These are phyloP conservation scores for Craniophora ligustri DNA, from an alignment of 2,888 invertebrate genomes.

Conservation along the genomic window DNA sequence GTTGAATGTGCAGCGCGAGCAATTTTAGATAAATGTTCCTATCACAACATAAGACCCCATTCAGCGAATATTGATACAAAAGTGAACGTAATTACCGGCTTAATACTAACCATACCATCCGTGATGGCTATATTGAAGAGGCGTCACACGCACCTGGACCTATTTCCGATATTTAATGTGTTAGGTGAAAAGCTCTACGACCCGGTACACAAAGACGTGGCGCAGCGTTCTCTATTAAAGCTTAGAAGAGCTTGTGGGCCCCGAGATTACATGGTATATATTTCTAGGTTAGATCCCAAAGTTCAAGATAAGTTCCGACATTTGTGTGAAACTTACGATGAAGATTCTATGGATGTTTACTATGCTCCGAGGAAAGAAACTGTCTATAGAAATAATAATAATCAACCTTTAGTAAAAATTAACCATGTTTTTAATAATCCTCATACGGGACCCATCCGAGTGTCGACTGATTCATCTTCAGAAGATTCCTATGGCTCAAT, in stretches of 20 bases:
- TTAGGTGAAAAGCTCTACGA: constrained; percentile 88
- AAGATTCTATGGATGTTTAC: constrained; percentile 83
- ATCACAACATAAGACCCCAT: constrained; percentile 86
- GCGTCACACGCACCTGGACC: constrained; percentile 81
- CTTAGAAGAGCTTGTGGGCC: constrained; percentile 91
- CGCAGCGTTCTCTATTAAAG: constrained; percentile 91
- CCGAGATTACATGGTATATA: constrained; percentile 89
- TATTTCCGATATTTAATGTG: constrained; percentile 85
- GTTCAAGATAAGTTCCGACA: constrained; percentile 86
- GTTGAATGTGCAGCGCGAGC: constrained; percentile 91
- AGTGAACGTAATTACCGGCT: constrained; percentile 90
- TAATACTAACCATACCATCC: constrained; percentile 90
- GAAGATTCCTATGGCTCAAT: constrained; percentile 88
- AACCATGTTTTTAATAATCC: constrained; percentile 75
- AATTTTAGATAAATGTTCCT: constrained; percentile 90
- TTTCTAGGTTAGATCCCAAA: constrained; percentile 78
- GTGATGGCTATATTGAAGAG: constrained; percentile 88
- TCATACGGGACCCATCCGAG: constrained; percentile 67
- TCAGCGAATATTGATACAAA: constrained; percentile 85
- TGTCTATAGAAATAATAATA: constrained; percentile 64
- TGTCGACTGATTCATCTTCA: constrained; percentile 86
- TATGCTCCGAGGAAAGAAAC: constrained; percentile 80
- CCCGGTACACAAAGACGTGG: constrained; percentile 90
- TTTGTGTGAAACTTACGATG: constrained; percentile 81
- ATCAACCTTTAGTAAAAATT: constrained; percentile 74